A percentile compares a stretch with the other conserved stretches of the same genome.
Evolutionary conservation across 2,888 invertebrate species (phyloP).

Genomic region (Norana najaformis): DNA sequence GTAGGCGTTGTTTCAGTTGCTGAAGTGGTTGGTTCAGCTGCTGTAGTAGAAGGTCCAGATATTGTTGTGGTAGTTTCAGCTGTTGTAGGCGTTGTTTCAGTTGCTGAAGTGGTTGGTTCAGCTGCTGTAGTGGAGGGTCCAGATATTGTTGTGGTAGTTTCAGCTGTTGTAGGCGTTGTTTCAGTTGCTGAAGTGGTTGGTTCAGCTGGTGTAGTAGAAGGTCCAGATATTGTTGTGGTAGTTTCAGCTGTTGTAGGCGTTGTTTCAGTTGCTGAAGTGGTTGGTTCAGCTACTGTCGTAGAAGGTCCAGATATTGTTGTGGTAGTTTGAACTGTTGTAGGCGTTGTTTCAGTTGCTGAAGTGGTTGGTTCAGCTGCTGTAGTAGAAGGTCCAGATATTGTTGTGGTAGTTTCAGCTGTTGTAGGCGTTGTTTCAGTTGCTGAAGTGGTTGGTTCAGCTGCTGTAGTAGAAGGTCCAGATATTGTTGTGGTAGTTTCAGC

Average conservation of each 20-base stretch:
- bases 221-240: too few species aligned
- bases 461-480: neutral
- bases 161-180: too few species aligned
- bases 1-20: neutral
- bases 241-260: too few species aligned
- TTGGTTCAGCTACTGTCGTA: too few species aligned
- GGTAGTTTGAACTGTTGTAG: too few species aligned
- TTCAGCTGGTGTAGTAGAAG: too few species aligned
- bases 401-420: neutral
- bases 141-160: too few species aligned
- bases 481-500: neutral
- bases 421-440: neutral
- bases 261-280: too few species aligned
- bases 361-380: neutral
- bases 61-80: neutral
- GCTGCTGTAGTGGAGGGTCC: too few species aligned
- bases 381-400: neutral
- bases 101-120: neutral
- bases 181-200: too few species aligned
- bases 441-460: conserved; percentile 26
- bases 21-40: neutral
- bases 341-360: neutral
- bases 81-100: conserved; percentile 4
- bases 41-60: neutral
- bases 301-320: too few species aligned